Base-by-base conservation (phyloP, 2,113 vertebrate genomes). In the Actenoides lindsayi region DNA sequence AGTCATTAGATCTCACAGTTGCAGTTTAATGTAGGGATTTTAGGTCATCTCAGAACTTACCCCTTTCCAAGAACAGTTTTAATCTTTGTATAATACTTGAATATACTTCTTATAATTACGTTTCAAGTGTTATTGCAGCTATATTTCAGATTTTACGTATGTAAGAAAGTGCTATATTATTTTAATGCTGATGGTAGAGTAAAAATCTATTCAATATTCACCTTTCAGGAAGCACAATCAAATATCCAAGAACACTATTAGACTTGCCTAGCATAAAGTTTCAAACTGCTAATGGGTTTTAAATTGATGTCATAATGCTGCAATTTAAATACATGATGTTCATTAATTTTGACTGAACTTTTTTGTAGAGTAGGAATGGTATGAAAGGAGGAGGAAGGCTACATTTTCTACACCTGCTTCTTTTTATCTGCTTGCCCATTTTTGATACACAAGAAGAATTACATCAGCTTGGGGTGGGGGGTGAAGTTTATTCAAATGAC, bases 261-360 rank as follows among this genome's bases (percentile, higher is more conserved):
- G 83, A 96, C 63, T 94, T 93, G 75, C 84, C 82, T 81, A 93
- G 90, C 82, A 95, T 83, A 95, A 95, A 96, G 95, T 94, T 94
- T 97, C 87, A 95, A 91, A 93, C 91, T 88, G 90, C 79, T 96
- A 96, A 97, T 96, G 96, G 95, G 54, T 96, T 95, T 96, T 96
- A 97, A 97, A 97, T 96, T 96, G 96, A 96, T 97, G 75, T 91
- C 90, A 90, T 97, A 94, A 96, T 95, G 91, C 94, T 88, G 93
- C 95, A 96, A 91, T 97, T 97, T 96, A 96, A 96, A 97, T 93
- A 96, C 95, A 96, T 35, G 90, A 89, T 94, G 91, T 95, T 96
- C 95, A 91, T 96, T 97, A 97, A 95, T 93, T 96, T 96, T 96
- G 71, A 84, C 63, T 87, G 87, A 96, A 91, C 37, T 83, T 87